Percentiles rank a stretch among this genome's conserved stretches.
phyloP scores from a whole-genome alignment of 2,888 invertebrate genomes.

The Ophioninae sp. region DNA sequence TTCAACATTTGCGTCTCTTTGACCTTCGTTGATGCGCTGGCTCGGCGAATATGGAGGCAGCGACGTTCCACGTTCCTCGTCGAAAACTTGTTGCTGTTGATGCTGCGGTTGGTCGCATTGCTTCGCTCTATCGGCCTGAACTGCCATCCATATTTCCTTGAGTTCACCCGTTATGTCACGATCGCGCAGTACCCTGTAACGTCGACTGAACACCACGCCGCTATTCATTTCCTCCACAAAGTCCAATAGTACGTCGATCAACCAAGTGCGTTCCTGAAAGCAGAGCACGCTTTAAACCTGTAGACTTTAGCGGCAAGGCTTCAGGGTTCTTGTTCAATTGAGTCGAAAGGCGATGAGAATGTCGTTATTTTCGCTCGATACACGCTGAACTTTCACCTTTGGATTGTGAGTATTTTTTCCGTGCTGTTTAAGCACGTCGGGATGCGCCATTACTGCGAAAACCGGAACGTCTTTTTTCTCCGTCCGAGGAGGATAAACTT shows the following conservation, averaged over 20 bases:
- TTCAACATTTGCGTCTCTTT: constrained; percentile 66
- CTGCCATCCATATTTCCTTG: constrained; percentile 88
- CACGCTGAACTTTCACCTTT: constrained; percentile 79
- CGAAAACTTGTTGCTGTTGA: neutral
- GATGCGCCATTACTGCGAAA: constrained; percentile 89
- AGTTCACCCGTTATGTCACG: constrained; percentile 87
- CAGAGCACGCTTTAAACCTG: neutral
- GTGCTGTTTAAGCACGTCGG: constrained; percentile 86
- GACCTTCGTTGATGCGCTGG: constrained; percentile 63
- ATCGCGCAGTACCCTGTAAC: constrained; percentile 84
- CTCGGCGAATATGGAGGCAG: constrained; percentile 68
- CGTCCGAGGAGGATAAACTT: constrained; percentile 84
- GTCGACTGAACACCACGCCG: constrained; percentile 84
- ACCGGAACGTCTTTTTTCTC: constrained; percentile 84
- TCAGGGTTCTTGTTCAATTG: too few species aligned
- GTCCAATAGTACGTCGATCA: constrained; percentile 87
- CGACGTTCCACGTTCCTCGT: constrained; percentile 41
- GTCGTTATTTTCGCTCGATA: neutral
- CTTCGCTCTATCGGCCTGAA: constrained; percentile 83
- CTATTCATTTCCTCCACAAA: constrained; percentile 89
- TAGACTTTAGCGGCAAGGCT: too few species aligned
- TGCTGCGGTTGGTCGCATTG: constrained; percentile 35
- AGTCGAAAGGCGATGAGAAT: neutral
- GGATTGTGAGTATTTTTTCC: constrained; percentile 87
- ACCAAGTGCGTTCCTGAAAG: constrained; percentile 84